A percentile compares a stretch with the other conserved stretches of the same genome.
phyloP scores from a whole-genome alignment of 2,113 vertebrate species.

The Eurystomus gularis region DNA sequence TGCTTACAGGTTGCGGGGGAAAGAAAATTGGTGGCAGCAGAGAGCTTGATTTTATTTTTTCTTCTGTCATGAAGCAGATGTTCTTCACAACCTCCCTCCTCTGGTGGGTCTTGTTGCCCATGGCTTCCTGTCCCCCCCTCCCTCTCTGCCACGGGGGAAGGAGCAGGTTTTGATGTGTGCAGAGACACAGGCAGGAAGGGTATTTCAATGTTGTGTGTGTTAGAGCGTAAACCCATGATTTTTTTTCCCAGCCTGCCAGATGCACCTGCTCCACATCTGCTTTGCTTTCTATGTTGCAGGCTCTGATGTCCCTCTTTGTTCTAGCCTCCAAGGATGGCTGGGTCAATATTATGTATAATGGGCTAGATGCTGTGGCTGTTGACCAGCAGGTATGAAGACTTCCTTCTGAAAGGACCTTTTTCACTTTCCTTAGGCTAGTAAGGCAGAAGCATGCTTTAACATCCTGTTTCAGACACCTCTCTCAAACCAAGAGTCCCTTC shows the following conservation, averaged over 20 bases:
- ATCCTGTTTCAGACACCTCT: neutral
- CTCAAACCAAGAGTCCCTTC: neutral
- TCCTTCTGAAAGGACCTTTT: neutral
- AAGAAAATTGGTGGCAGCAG: conserved; percentile 13
- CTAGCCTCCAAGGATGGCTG: conserved; percentile 97
- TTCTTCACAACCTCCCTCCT: neutral
- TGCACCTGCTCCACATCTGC: neutral
- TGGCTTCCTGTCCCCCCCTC: neutral
- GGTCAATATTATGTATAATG: conserved; percentile 99
- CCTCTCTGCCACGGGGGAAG: neutral
- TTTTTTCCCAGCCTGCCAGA: neutral
- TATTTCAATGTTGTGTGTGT: neutral
- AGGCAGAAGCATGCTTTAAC: neutral
- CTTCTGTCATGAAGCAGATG: neutral
- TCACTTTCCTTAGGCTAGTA: neutral
- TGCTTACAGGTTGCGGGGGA: neutral
- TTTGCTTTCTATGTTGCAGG: conserved; percentile 74
- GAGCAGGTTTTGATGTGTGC: neutral
- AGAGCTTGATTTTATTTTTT: conserved; percentile 2
- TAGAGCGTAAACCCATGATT: neutral
- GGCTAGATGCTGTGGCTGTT: conserved; percentile 92
- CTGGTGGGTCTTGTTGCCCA: neutral
- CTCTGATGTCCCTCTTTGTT: conserved; percentile 98
- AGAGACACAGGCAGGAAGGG: neutral
- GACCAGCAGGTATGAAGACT: conserved; percentile 87